Evolutionary conservation across 1,140 invertebrate species (phyloP).

Genomic region (Drosophila santomea): DNA sequence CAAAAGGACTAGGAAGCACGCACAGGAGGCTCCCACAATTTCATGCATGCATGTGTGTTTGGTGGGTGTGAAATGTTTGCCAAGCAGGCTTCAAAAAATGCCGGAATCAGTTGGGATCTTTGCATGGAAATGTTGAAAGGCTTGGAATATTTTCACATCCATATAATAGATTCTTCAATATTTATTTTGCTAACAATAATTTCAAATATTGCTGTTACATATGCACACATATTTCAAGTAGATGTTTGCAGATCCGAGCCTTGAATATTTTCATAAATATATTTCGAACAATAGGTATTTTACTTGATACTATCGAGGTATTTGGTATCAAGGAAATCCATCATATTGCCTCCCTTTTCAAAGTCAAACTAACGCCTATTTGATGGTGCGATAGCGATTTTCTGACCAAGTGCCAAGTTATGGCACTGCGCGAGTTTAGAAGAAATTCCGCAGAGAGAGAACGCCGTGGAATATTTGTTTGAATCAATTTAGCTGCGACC

Average conservation of each 20-base stretch:
- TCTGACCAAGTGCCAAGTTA: conserved; percentile 7
- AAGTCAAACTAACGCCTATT: conserved; percentile 49
- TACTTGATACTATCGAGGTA: no score
- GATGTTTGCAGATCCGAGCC: no score
- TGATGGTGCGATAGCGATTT: conserved; percentile 56
- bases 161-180: not conserved
- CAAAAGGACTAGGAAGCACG: conserved; percentile 26
- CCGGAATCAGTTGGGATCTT: not conserved
- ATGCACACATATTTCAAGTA: no score
- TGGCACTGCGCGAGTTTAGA: conserved; percentile 31
- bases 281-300: no score
- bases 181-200: not conserved
- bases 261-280: no score
- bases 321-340: no score
- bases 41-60: conserved; percentile 26
- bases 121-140: not conserved
- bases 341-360: not conserved
- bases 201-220: not conserved
- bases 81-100: conserved; percentile 27
- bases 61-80: conserved; percentile 26
- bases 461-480: conserved; percentile 24
- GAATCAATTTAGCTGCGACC: conserved; percentile 62
- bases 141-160: not conserved
- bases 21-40: conserved; percentile 15
- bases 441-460: conserved; percentile 24